Evolutionary conservation across 2,888 invertebrate species (phyloP).

Genomic region (Chrysotoxum bicinctum): DNA sequence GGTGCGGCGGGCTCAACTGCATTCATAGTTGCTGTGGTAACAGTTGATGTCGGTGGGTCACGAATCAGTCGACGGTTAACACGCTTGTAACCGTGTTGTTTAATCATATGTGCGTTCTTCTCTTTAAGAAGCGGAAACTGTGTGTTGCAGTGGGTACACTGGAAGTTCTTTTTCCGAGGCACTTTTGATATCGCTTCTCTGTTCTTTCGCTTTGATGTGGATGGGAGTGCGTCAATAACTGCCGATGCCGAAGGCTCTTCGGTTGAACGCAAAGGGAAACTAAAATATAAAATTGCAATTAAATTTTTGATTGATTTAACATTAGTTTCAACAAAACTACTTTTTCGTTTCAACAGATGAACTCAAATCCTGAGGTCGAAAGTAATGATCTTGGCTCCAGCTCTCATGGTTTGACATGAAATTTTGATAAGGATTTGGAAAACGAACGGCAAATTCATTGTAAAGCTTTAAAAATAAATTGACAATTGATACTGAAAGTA

Average conservation of each 20-base stretch:
- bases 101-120: slow-evolving; percentile 80
- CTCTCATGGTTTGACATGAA: slow-evolving; percentile 75
- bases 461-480: slow-evolving; percentile 76
- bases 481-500: not conserved
- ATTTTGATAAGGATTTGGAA: slow-evolving; percentile 75
- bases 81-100: slow-evolving; percentile 79
- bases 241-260: slow-evolving; percentile 73
- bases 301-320: not conserved
- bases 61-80: slow-evolving; percentile 80
- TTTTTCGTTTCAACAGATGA: slow-evolving; percentile 75
- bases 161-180: slow-evolving; percentile 79
- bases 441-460: slow-evolving; percentile 79
- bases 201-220: slow-evolving; percentile 74
- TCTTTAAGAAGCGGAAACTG: slow-evolving; percentile 80
- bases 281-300: not conserved
- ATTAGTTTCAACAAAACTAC: slow-evolving; percentile 60
- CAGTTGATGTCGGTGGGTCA: slow-evolving; percentile 74
- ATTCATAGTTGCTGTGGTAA: slow-evolving; percentile 73
- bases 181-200: slow-evolving; percentile 43
- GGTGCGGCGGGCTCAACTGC: slow-evolving; percentile 40
- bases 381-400: slow-evolving; percentile 79
- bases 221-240: slow-evolving; percentile 74
- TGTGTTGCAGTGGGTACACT: slow-evolving; percentile 79
- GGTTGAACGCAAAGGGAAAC: slow-evolving; percentile 75
- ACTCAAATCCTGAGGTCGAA: slow-evolving; percentile 79